A percentile compares a stretch with the other conserved stretches of the same genome.
phyloP scores from a whole-genome alignment of 2,888 invertebrate genomes.

The Pachycephus smyrnensis region DNA sequence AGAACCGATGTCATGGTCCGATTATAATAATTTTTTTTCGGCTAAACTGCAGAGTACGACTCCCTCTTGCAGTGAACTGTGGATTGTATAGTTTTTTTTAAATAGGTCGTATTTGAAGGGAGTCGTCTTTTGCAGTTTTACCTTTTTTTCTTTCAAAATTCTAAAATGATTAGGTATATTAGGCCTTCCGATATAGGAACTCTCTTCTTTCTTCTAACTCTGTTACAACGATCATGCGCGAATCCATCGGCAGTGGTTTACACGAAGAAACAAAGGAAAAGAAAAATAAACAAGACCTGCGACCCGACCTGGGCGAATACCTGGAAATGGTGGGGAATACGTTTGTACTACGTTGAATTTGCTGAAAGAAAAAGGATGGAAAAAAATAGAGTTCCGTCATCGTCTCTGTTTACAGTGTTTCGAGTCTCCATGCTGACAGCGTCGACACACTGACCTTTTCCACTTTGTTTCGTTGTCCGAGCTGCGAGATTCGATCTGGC shows the following conservation, averaged over 20 bases:
- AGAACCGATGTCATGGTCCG: too few species aligned
- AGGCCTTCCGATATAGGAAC: neutral
- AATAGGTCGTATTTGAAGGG: too few species aligned
- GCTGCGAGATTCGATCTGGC: constrained; percentile 1
- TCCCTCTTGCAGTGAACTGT: too few species aligned
- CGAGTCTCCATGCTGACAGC: neutral
- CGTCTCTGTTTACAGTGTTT: neutral
- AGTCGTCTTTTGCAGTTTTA: too few species aligned
- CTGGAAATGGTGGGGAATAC: neutral
- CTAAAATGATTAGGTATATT: neutral
- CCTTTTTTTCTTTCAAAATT: neutral
- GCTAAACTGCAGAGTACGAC: too few species aligned
- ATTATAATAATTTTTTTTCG: too few species aligned
- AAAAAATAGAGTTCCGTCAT: neutral
- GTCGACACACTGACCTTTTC: constrained; percentile 9
- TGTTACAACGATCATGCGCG: neutral
- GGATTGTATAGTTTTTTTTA: too few species aligned
- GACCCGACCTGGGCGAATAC: neutral
- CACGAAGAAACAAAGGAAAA: too few species aligned
- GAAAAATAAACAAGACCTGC: neutral
- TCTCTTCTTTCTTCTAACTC: neutral
- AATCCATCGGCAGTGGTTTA: neutral
- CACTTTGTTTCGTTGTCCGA: constrained; percentile 2
- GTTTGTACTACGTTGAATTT: neutral
- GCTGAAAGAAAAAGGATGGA: neutral